Conservation (phyloP, 2,113 vertebrate species). For the Dinomys branickii region DNA sequence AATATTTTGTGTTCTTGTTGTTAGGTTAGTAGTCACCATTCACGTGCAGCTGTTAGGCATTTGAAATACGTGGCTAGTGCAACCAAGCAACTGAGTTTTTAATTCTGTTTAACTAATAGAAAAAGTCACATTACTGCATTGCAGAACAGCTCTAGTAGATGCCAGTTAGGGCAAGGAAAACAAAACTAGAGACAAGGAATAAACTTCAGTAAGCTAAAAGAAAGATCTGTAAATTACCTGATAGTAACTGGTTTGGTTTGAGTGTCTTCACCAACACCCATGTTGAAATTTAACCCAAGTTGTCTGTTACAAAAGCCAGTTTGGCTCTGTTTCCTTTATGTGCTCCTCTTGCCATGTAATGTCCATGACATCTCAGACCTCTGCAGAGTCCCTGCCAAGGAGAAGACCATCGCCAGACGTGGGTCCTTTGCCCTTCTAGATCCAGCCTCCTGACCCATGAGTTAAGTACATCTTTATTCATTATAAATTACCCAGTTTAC, state of each 20-base stretch:
- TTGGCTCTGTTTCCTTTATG: not conserved
- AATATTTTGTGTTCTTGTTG: not conserved
- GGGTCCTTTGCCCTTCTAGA: not conserved
- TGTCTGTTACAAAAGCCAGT: not conserved
- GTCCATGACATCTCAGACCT: not conserved
- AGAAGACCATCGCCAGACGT: not conserved
- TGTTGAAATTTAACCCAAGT: not conserved
- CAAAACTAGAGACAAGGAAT: not conserved
- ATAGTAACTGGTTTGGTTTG: not conserved
- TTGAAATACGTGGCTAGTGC: not conserved
- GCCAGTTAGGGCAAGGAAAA: constrained; percentile 8
- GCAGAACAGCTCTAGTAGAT: not conserved
- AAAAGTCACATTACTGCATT: not conserved
- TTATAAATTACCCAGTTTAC: not conserved
- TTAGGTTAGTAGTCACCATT: not conserved
- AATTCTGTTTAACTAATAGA: constrained; percentile 19
- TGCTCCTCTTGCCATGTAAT: not conserved
- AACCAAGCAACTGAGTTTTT: not conserved
- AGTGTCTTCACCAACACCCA: not conserved
- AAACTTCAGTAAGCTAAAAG: not conserved
- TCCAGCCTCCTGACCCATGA: not conserved
- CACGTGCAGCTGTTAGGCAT: not conserved
- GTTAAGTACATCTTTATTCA: not conserved
- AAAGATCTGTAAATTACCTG: not conserved
- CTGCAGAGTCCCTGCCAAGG: not conserved